Evolutionary conservation across 2,113 vertebrate species (phyloP).

Genomic region (Anser cygnoides): DNA sequence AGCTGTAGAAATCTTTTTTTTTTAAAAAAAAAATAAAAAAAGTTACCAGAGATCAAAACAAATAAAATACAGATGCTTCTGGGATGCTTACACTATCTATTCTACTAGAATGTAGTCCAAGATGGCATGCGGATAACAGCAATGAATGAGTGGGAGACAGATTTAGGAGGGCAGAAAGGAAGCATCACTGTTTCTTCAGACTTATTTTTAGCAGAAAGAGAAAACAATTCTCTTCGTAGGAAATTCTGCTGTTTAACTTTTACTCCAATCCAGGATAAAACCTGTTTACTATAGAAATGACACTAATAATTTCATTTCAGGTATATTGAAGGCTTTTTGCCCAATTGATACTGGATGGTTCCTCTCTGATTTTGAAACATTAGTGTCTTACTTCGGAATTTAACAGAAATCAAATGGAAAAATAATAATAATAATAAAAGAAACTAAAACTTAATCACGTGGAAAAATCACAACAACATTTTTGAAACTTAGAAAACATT

Average conservation of each 20-base stretch:
- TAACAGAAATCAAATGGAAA: background rate
- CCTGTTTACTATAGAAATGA: background rate
- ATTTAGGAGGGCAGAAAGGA: background rate
- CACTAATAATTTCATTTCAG: background rate
- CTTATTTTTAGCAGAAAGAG: background rate
- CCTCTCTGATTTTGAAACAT: background rate
- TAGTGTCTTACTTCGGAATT: fast-evolving
- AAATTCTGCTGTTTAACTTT: background rate
- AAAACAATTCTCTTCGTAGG: background rate
- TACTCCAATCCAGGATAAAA: background rate
- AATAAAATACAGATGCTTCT: background rate
- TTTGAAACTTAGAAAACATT: background rate
- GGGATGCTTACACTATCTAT: background rate
- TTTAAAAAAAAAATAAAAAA: background rate
- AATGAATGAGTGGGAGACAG: background rate
- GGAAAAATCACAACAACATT: background rate
- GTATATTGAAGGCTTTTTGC: background rate
- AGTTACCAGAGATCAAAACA: background rate
- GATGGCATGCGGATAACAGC: background rate
- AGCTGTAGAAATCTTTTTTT: background rate
- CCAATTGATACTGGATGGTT: background rate
- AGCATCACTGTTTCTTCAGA: background rate
- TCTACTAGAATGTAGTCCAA: background rate
- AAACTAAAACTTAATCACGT: background rate
- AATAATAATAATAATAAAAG: background rate